Percentiles rank a stretch among this genome's conserved stretches.
phyloP scores from a whole-genome alignment of 1,140 invertebrate genomes.

The Drosophila rhopaloa region DNA sequence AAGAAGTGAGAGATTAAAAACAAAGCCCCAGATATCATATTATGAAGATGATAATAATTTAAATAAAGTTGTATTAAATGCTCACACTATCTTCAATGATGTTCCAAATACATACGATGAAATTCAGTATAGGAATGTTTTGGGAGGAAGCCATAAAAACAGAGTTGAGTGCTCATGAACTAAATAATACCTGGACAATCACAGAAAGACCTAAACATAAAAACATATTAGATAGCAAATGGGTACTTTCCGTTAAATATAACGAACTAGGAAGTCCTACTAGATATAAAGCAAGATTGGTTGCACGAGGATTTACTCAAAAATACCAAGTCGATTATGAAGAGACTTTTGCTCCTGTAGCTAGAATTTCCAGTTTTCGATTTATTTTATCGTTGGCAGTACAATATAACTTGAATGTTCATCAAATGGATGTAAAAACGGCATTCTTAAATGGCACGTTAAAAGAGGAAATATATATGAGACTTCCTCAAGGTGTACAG shows the following conservation, averaged over 20 bases:
- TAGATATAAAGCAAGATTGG: conserved; percentile 8
- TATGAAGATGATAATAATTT: conserved; percentile 10
- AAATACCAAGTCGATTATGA: no score
- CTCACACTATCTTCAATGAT: conserved; percentile 18
- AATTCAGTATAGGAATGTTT: conserved; percentile 57
- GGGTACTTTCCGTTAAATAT: conserved; percentile 19
- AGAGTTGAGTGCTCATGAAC: conserved; percentile 8
- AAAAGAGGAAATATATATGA: conserved; percentile 81
- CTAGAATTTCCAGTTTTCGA: no score
- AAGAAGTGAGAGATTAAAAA: conserved; percentile 27
- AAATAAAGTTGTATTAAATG: conserved; percentile 20
- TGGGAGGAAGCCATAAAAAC: conserved; percentile 77
- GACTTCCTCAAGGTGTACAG: conserved; percentile 78
- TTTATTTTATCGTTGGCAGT: conserved; percentile 16
- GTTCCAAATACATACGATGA: conserved; percentile 45
- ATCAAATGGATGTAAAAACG: conserved; percentile 71
- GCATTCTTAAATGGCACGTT: conserved; percentile 84
- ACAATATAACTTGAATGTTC: conserved; percentile 68
- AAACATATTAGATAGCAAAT: conserved; percentile 24
- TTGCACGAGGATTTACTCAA: no score
- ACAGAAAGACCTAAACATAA: neutral
- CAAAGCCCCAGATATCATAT: conserved; percentile 16
- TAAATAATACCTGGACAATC: conserved; percentile 16
- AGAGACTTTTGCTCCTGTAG: no score
- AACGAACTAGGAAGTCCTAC: conserved; percentile 32